Percentiles rank a stretch among this genome's conserved stretches.
These are phyloP conservation scores for Poeciliopsis prolifica DNA, from an alignment of 2,113 vertebrate genomes.

Conservation along the genomic window DNA sequence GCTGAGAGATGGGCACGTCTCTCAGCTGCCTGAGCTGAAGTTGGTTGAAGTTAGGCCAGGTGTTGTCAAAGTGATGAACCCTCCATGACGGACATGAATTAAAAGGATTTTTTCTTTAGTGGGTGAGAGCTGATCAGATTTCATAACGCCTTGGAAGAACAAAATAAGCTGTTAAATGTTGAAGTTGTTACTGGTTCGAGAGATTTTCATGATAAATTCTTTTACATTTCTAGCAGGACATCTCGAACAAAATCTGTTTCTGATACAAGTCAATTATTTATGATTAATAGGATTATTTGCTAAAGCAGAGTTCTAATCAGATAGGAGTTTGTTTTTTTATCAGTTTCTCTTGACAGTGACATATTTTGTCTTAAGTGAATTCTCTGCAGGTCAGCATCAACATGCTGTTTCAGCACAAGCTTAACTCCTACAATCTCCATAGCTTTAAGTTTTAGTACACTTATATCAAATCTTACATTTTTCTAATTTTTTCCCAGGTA, in stretches of 20 bases:
- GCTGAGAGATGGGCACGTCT: not conserved
- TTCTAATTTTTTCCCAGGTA: no score
- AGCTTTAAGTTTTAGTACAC: not conserved
- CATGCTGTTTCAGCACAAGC: no score
- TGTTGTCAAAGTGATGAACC: constrained; percentile 7
- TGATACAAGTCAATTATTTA: not conserved
- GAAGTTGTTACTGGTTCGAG: no score
- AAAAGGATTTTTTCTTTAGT: constrained; percentile 11
- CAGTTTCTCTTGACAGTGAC: not conserved
- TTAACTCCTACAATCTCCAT: no score
- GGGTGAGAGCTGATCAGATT: not conserved
- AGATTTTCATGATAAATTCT: no score
- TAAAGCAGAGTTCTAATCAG: not conserved
- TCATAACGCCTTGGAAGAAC: not conserved
- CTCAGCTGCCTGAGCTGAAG: no score
- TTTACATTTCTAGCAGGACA: no score
- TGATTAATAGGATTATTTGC: not conserved
- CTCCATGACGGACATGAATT: not conserved
- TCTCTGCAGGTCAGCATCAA: no score
- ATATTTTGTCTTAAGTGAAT: not conserved
- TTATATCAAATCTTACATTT: not conserved
- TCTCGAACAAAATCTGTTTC: no score
- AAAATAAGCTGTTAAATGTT: no score
- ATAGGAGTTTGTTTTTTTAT: no score
- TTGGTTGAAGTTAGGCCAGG: constrained; percentile 15